Conservation (phyloP, 2,797 vertebrate species). For the Sandelia bainsii region DNA sequence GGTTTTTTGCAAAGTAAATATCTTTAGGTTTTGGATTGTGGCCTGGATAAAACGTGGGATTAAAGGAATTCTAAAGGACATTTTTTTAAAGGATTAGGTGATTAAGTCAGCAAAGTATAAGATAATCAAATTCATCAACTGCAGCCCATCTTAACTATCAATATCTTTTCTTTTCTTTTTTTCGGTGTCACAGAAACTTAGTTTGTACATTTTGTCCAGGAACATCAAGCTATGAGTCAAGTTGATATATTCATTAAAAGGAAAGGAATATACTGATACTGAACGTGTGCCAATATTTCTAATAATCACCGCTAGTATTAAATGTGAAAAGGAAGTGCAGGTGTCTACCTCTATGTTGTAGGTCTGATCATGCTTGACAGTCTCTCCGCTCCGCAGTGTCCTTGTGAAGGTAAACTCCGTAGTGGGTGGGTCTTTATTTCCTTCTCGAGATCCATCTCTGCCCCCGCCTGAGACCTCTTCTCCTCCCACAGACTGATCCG, state of each 20-base stretch:
- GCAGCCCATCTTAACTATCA: too few relatives aligned
- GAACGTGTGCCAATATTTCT: background rate
- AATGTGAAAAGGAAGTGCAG: background rate
- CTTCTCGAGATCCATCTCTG: constrained; percentile 55
- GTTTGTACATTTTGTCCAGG: background rate
- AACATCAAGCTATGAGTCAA: background rate
- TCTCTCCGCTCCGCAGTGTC: constrained; percentile 87
- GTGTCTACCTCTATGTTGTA: constrained; percentile 89
- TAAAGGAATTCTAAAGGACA: too few relatives aligned
- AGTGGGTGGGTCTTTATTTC: constrained; percentile 72
- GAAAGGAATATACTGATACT: background rate
- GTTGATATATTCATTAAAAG: background rate
- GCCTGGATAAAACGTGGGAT: too few relatives aligned
- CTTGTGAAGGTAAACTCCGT: constrained; percentile 85
- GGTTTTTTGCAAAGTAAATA: too few relatives aligned
- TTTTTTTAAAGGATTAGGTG: background rate
- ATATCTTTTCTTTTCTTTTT: too few relatives aligned
- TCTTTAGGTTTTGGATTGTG: background rate
- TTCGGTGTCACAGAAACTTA: background rate
- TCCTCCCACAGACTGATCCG: constrained; percentile 69
- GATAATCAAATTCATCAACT: too few relatives aligned
- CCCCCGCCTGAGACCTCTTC: constrained; percentile 71
- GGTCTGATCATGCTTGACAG: constrained; percentile 85
- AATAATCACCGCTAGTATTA: background rate
- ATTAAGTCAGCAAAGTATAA: background rate